These are phyloP conservation scores for Sarotherodon lohbergeri DNA, from an alignment of 2,113 vertebrate genomes.

Conservation along the genomic window DNA sequence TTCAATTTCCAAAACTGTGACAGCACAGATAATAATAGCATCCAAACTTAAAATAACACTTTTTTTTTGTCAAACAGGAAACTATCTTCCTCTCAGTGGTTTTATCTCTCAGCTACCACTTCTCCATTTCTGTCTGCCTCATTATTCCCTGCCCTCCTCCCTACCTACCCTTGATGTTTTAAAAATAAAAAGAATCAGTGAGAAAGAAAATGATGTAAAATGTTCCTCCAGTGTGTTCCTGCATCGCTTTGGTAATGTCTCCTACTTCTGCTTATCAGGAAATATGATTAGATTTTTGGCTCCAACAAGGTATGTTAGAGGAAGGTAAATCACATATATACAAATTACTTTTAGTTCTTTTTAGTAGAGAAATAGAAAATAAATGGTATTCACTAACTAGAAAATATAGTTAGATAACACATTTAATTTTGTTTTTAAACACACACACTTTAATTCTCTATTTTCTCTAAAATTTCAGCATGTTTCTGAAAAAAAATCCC, in stretches of 20 bases:
- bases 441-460: background rate
- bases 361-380: background rate
- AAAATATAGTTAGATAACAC: background rate
- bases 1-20: background rate
- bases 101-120: background rate
- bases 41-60: background rate
- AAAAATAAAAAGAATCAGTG: constrained; percentile 17
- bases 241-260: background rate
- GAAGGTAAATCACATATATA: background rate
- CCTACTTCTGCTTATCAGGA: constrained; percentile 2
- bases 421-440: background rate
- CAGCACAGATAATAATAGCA: background rate
- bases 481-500: background rate
- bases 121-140: background rate
- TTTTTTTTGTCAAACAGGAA: background rate
- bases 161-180: background rate
- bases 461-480: background rate
- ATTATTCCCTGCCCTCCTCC: background rate
- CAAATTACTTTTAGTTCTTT: background rate
- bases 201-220: constrained; percentile 5
- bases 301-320: background rate
- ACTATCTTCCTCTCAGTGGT: background rate
- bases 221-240: background rate
- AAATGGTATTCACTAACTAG: background rate
- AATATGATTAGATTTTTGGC: background rate